Conservation (phyloP, 2,888 invertebrate genomes). For the Pseudanteris insignis region DNA sequence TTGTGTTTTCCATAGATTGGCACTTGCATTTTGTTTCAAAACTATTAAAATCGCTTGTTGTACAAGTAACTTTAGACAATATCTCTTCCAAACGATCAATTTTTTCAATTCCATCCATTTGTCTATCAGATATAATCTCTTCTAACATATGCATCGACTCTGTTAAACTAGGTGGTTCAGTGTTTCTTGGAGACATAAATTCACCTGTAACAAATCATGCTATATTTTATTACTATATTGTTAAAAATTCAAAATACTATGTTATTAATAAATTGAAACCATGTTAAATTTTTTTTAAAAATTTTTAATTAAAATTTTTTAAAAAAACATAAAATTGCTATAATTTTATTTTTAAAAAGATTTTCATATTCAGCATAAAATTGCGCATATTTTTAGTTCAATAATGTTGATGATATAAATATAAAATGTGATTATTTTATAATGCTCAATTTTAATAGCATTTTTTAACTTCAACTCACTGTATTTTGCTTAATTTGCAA, state of each 20-base stretch:
- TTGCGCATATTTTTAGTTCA: too few relatives aligned
- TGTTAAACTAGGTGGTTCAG: conserved; percentile 83
- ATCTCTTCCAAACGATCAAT: conserved; percentile 89
- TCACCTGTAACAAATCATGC: conserved; percentile 61
- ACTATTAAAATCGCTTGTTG: conserved; percentile 70
- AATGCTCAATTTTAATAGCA: too few relatives aligned
- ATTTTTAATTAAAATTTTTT: too few relatives aligned
- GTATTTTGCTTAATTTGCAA: too few relatives aligned
- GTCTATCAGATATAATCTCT: conserved; percentile 81
- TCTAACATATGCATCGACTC: conserved; percentile 92
- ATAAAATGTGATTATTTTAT: too few relatives aligned
- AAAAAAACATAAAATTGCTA: too few relatives aligned
- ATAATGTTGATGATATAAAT: too few relatives aligned
- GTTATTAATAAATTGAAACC: background rate
- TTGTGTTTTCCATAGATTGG: conserved; percentile 57
- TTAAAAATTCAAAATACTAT: too few relatives aligned
- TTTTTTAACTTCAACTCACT: too few relatives aligned
- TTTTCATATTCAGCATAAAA: too few relatives aligned
- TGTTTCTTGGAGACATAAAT: conserved; percentile 78
- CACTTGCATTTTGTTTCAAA: conserved; percentile 68
- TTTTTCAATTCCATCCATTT: conserved; percentile 85
- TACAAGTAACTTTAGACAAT: conserved; percentile 79
- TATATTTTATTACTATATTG: too few relatives aligned
- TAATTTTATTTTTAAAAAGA: too few relatives aligned
- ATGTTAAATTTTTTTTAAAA: background rate